A percentile compares a stretch with the other conserved stretches of the same genome.
Conservation (phyloP, 2,888 invertebrate species). For the Metellina segmentata region DNA sequence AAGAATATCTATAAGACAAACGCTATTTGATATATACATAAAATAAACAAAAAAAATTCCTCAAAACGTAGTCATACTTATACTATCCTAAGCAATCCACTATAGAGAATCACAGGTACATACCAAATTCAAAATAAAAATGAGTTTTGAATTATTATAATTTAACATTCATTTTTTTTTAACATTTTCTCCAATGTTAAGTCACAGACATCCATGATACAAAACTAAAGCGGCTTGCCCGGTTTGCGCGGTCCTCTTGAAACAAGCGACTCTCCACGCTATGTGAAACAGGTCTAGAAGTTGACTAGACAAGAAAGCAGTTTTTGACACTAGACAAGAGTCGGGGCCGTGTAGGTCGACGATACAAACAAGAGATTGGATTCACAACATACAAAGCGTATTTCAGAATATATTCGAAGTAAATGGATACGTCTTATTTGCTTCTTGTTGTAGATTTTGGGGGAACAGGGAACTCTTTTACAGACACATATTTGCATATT, state of each 20-base stretch:
- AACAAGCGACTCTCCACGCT: constrained; percentile 49
- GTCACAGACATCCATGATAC: constrained; percentile 48
- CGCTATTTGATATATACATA: constrained; percentile 43
- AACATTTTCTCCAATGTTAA: constrained; percentile 63
- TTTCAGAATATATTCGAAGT: constrained; percentile 36
- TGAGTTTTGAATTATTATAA: constrained; percentile 22
- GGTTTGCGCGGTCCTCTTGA: constrained; percentile 33
- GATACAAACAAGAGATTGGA: constrained; percentile 4
- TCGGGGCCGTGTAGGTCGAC: constrained; percentile 10
- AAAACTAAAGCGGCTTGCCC: constrained; percentile 41
- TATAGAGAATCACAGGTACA: constrained; percentile 50
- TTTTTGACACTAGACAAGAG: constrained; percentile 52
- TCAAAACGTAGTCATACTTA: constrained; percentile 49
- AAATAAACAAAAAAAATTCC: constrained; percentile 33
- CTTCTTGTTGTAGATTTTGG: neutral
- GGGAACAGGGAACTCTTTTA: constrained; percentile 12
- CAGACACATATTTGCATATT: neutral
- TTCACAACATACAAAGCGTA: constrained; percentile 18
- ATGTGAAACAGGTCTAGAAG: constrained; percentile 54
- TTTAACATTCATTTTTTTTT: constrained; percentile 43
- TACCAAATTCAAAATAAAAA: constrained; percentile 49
- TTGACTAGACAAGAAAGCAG: constrained; percentile 61
- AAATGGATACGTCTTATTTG: constrained; percentile 4
- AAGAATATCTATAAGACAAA: constrained; percentile 38
- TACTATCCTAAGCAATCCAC: constrained; percentile 58